Evolutionary conservation across 2,888 invertebrate genomes (phyloP).

Genomic region (Bibio marci): DNA sequence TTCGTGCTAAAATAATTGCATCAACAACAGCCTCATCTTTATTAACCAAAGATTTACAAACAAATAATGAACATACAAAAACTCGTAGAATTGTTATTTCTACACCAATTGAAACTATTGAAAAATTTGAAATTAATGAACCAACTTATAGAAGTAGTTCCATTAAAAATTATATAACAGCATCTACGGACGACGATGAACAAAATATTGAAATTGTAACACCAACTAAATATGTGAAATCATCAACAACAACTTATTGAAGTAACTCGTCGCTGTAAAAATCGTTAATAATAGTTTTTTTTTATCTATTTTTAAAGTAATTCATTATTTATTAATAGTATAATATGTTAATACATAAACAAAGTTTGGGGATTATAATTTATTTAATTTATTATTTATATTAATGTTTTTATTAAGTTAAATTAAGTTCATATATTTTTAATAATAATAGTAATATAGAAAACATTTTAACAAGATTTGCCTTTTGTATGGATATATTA

Average conservation of each 20-base stretch:
- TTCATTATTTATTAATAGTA: too few species aligned
- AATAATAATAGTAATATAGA: too few species aligned
- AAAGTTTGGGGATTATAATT: too few species aligned
- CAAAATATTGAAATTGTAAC: not conserved
- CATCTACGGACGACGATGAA: not conserved
- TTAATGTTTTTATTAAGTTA: too few species aligned
- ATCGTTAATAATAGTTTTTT: too few species aligned
- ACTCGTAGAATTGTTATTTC: constrained; percentile 42
- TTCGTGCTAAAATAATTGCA: constrained; percentile 33
- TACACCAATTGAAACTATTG: constrained; percentile 40
- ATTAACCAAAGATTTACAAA: constrained; percentile 22
- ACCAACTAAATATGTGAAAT: not conserved
- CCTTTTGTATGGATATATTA: too few species aligned
- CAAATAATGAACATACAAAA: constrained; percentile 31
- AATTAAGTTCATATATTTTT: too few species aligned
- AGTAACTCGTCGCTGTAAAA: not conserved
- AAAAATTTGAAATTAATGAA: constrained; percentile 31
- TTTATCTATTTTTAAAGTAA: too few species aligned
- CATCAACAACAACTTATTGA: not conserved
- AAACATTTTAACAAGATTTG: too few species aligned
- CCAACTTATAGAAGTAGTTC: not conserved
- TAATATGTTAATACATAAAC: too few species aligned
- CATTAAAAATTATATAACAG: not conserved
- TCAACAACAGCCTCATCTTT: constrained; percentile 34
- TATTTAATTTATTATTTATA: too few species aligned